phyloP scores from a whole-genome alignment of 2,888 invertebrate species.

The Tetragonula carbonaria region DNA sequence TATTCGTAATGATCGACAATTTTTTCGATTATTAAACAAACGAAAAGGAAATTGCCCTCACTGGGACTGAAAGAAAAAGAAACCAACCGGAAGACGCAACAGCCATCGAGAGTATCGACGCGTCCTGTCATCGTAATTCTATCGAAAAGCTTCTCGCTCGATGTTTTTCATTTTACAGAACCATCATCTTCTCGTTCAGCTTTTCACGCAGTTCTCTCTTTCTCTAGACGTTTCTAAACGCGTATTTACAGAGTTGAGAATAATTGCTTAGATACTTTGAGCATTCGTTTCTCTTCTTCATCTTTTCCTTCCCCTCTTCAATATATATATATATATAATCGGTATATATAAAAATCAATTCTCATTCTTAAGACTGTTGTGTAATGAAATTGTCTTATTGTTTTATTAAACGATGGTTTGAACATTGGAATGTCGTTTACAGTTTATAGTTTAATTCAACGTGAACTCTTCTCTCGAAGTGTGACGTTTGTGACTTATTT shows the following conservation, averaged over 20 bases:
- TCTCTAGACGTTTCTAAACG: conserved; percentile 73
- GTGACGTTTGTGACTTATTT: neutral
- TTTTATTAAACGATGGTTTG: conserved; percentile 10
- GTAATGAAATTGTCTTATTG: conserved; percentile 22
- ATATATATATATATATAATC: neutral
- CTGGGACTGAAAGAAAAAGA: conserved; percentile 43
- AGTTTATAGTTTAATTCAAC: neutral
- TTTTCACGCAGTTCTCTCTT: conserved; percentile 22
- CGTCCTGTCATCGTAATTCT: conserved; percentile 13
- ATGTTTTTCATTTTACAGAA: conserved; percentile 27
- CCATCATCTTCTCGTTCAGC: conserved; percentile 42
- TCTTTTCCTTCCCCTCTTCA: conserved; percentile 9
- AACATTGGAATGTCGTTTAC: neutral
- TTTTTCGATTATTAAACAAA: neutral
- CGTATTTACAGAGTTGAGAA: conserved; percentile 78
- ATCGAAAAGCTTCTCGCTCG: neutral
- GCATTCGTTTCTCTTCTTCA: conserved; percentile 68
- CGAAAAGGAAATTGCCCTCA: conserved; percentile 27
- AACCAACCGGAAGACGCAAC: conserved; percentile 40
- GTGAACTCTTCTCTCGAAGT: neutral
- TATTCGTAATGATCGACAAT: conserved; percentile 21
- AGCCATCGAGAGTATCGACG: conserved; percentile 45
- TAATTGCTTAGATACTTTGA: conserved; percentile 77
- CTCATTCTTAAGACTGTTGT: conserved; percentile 3
- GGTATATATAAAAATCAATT: conserved; percentile 23